Evolutionary conservation across 2,113 vertebrate species (phyloP).

Genomic region (Crotophaga sulcirostris): DNA sequence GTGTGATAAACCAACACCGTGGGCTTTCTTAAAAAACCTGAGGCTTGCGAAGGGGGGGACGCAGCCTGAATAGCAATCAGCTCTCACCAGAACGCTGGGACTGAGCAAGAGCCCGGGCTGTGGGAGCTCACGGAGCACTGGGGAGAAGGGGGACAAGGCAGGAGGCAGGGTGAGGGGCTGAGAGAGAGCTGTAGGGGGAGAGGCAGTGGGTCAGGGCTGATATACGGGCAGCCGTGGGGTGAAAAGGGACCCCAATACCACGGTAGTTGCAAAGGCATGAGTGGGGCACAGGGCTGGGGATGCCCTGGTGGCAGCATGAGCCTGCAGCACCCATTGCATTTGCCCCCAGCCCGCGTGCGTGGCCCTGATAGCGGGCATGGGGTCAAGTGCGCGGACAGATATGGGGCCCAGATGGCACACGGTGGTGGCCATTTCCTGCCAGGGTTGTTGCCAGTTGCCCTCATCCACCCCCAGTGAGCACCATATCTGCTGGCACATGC

Average conservation of each 20-base stretch:
- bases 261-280: neutral
- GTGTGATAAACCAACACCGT: neutral
- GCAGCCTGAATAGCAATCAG: neutral
- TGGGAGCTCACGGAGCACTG: fast-evolving
- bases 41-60: neutral
- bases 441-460: neutral
- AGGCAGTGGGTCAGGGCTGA: fast-evolving
- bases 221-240: neutral
- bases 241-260: fast-evolving
- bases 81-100: neutral
- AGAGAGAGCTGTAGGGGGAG: neutral
- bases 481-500: neutral
- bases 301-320: fast-evolving
- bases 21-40: neutral
- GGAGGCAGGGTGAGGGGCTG: neutral
- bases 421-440: neutral
- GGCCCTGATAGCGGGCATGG: fast-evolving
- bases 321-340: fast-evolving
- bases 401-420: fast-evolving
- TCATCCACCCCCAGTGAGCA: neutral
- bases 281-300: fast-evolving
- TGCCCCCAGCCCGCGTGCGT: fast-evolving
- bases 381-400: neutral
- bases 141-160: fast-evolving
- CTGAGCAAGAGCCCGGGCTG: neutral